phyloP scores from a whole-genome alignment of 2,113 vertebrate species.

The Nyctibius bracteatus region DNA sequence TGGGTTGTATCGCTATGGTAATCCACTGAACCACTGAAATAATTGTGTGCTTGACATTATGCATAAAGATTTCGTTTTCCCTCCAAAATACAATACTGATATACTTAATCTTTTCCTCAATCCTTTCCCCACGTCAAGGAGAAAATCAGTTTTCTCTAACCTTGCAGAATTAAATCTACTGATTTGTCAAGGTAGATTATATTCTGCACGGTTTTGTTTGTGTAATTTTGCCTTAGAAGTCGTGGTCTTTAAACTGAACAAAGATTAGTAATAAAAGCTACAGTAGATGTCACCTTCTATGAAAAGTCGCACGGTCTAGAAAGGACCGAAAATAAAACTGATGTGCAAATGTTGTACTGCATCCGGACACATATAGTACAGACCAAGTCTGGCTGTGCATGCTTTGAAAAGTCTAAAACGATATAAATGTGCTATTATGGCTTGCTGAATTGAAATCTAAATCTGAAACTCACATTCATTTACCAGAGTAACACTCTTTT shows the following conservation, averaged over 20 bases:
- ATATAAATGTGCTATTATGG: not conserved
- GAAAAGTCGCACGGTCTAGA: not conserved
- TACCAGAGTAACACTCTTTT: not conserved
- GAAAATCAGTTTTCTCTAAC: not conserved
- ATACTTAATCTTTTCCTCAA: not conserved
- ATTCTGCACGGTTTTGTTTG: not conserved
- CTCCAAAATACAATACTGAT: not conserved
- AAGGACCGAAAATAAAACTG: not conserved
- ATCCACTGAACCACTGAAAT: slow-evolving; percentile 36
- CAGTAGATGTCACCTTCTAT: not conserved
- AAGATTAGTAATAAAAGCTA: not conserved
- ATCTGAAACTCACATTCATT: not conserved
- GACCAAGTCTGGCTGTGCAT: not conserved
- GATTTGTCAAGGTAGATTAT: not conserved
- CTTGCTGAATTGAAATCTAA: not conserved
- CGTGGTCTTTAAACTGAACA: not conserved
- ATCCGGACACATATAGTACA: not conserved
- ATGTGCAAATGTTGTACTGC: not conserved
- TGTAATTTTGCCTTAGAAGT: not conserved
- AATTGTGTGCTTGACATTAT: not conserved
- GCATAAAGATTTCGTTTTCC: slow-evolving; percentile 3
- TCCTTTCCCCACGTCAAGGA: not conserved
- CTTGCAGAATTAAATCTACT: not conserved
- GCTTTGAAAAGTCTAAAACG: not conserved
- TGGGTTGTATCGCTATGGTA: slow-evolving; percentile 56